These are phyloP conservation scores for Nasonia giraulti DNA, from an alignment of 1,140 invertebrate genomes.

Conservation along the genomic window DNA sequence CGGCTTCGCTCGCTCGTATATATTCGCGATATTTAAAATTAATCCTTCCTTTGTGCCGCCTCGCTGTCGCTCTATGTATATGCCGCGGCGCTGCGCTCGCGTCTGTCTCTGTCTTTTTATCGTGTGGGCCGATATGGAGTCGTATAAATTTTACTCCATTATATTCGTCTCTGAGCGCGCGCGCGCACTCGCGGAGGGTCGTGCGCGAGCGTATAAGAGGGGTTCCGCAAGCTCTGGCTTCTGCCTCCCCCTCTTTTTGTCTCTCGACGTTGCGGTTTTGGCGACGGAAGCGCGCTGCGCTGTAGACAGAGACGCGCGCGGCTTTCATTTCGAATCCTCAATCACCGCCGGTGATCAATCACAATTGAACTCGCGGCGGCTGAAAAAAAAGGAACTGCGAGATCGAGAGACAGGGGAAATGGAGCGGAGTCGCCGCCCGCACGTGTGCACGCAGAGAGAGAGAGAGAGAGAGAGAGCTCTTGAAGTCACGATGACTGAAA, in stretches of 20 bases:
- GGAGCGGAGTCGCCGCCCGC: conserved; percentile 1
- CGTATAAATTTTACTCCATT: conserved; percentile 73
- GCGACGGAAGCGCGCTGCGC: conserved; percentile 15
- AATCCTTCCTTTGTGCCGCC: conserved; percentile 72
- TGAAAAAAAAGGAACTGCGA: conserved; percentile 50
- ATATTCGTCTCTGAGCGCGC: conserved; percentile 59
- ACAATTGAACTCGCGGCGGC: conserved; percentile 67
- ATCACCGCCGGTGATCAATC: conserved; percentile 72
- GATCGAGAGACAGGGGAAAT: conserved; percentile 25
- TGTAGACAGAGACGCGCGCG: conserved; percentile 25
- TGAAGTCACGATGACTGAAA: conserved; percentile 20
- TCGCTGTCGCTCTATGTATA: conserved; percentile 50
- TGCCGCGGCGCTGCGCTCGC: conserved; percentile 42
- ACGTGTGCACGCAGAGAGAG: background rate
- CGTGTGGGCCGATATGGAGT: conserved; percentile 69
- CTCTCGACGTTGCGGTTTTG: conserved; percentile 56
- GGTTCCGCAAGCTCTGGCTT: conserved; percentile 47
- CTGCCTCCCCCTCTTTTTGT: conserved; percentile 64
- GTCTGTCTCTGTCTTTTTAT: conserved; percentile 70
- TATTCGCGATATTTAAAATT: conserved; percentile 72
- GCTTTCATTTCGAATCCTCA: conserved; percentile 70
- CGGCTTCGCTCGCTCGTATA: conserved; percentile 55
- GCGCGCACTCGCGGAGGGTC: conserved; percentile 34
- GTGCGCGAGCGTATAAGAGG: conserved; percentile 16
- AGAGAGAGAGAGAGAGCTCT: background rate